These are phyloP conservation scores for Andrena hattorfiana DNA, from an alignment of 2,888 invertebrate species.

Conservation along the genomic window DNA sequence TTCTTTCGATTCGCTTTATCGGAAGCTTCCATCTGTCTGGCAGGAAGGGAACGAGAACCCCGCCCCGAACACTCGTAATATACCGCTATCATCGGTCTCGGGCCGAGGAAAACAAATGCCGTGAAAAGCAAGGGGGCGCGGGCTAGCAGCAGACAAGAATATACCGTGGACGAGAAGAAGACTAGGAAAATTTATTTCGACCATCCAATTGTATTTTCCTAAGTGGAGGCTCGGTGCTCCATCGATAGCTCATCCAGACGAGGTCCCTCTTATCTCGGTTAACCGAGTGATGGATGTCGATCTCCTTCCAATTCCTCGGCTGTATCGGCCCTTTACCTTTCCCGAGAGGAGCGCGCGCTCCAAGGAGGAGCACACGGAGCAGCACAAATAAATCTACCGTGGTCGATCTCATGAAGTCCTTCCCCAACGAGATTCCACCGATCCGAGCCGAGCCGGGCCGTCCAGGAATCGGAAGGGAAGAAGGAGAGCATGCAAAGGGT, in stretches of 20 bases:
- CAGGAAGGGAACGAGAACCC: slow-evolving; percentile 17
- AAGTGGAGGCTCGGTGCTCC: slow-evolving; percentile 74
- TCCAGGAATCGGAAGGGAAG: slow-evolving; percentile 35
- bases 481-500: slow-evolving; percentile 52
- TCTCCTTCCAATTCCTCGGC: slow-evolving; percentile 64
- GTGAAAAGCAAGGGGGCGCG: slow-evolving; percentile 37
- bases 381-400: slow-evolving; percentile 76
- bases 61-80: slow-evolving; percentile 53
- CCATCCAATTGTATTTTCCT: slow-evolving; percentile 78
- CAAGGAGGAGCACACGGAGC: slow-evolving; percentile 55
- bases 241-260: slow-evolving; percentile 75
- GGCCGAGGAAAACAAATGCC: slow-evolving; percentile 64
- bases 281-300: slow-evolving; percentile 79
- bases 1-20: slow-evolving; percentile 45
- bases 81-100: slow-evolving; percentile 67
- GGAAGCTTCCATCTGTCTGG: slow-evolving; percentile 39
- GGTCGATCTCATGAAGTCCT: slow-evolving; percentile 70
- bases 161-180: slow-evolving; percentile 35
- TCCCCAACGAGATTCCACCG: slow-evolving; percentile 60
- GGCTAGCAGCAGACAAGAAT: slow-evolving; percentile 30
- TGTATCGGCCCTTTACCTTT: slow-evolving; percentile 48
- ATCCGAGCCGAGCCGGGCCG: slow-evolving; percentile 16
- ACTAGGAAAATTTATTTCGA: slow-evolving; percentile 73
- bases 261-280: slow-evolving; percentile 75
- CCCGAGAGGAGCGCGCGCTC: not conserved